Conservation (phyloP, 1,140 invertebrate species). For the Drosophila pallidifrons region DNA sequence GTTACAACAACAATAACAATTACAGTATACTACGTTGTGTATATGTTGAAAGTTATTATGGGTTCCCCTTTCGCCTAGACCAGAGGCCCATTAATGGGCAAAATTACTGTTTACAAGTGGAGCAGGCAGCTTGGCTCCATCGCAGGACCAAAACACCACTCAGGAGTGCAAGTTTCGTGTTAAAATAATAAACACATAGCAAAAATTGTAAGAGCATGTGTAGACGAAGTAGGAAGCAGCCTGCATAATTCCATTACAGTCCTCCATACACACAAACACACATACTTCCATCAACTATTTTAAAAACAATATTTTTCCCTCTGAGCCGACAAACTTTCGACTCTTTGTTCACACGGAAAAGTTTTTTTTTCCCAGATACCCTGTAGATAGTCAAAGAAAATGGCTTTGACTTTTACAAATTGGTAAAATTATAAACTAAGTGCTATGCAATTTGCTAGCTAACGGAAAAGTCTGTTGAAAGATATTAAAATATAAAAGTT, state of each 20-base stretch:
- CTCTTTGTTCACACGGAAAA: conserved; percentile 71
- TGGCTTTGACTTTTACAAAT: too few relatives aligned
- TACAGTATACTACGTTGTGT: conserved; percentile 26
- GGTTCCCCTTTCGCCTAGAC: conserved; percentile 23
- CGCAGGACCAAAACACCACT: conserved; percentile 4
- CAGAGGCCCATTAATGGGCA: conserved; percentile 75
- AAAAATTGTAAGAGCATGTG: conserved; percentile 76
- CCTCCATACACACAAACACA: conserved; percentile 30
- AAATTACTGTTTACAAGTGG: conserved; percentile 83
- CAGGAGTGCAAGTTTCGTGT: conserved; percentile 79
- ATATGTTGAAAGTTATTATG: conserved; percentile 9
- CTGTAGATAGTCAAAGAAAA: neutral
- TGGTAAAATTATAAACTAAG: too few relatives aligned
- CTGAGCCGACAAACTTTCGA: conserved; percentile 44
- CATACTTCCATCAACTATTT: conserved; percentile 64
- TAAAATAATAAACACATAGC: conserved; percentile 84
- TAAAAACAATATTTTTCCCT: conserved; percentile 72
- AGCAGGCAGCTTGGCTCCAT: conserved; percentile 35
- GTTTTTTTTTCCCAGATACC: conserved; percentile 27
- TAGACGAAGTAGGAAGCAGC: neutral
- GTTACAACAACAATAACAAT: conserved; percentile 56
- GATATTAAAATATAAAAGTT: too few relatives aligned
- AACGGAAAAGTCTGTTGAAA: too few relatives aligned
- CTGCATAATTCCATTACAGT: conserved; percentile 76
- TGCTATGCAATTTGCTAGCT: too few relatives aligned